Evolutionary conservation across 2,888 invertebrate species (phyloP).

Genomic region (Linnaemya tessellans): DNA sequence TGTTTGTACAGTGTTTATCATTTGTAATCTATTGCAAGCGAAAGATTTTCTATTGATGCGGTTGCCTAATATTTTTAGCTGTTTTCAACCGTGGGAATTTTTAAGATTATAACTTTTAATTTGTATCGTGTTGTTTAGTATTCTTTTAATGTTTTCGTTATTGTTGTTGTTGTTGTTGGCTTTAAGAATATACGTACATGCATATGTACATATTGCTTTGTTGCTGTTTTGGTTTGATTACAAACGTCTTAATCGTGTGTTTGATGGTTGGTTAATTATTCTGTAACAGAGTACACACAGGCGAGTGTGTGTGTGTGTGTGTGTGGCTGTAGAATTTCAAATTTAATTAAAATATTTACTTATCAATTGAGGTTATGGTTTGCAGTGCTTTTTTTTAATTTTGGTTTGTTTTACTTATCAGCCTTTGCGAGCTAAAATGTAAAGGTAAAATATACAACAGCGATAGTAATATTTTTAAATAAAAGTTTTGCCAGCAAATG

Average conservation of each 20-base stretch:
- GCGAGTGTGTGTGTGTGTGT: too few species aligned
- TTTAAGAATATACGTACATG: neutral
- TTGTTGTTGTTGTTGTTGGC: constrained; percentile 40
- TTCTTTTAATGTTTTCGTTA: constrained; percentile 49
- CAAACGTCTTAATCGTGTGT: constrained; percentile 20
- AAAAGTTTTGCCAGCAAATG: neutral
- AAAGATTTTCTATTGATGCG: constrained; percentile 24
- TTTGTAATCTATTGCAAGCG: neutral
- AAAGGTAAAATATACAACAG: neutral
- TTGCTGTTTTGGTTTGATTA: constrained; percentile 35
- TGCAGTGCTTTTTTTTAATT: constrained; percentile 8
- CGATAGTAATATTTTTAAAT: neutral
- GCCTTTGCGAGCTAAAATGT: neutral
- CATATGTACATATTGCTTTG: constrained; percentile 6
- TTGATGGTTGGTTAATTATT: constrained; percentile 61
- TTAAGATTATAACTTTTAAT: constrained; percentile 56
- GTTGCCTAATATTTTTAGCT: constrained; percentile 26
- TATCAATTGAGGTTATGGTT: constrained; percentile 70
- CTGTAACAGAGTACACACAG: neutral
- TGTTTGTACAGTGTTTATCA: neutral
- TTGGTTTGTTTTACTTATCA: constrained; percentile 43
- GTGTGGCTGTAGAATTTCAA: constrained; percentile 4
- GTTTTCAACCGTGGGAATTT: constrained; percentile 61
- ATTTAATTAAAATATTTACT: constrained; percentile 63
- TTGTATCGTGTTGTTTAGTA: constrained; percentile 53